phyloP scores from a whole-genome alignment of 2,888 invertebrate genomes.

The Trissolcus japonicus region DNA sequence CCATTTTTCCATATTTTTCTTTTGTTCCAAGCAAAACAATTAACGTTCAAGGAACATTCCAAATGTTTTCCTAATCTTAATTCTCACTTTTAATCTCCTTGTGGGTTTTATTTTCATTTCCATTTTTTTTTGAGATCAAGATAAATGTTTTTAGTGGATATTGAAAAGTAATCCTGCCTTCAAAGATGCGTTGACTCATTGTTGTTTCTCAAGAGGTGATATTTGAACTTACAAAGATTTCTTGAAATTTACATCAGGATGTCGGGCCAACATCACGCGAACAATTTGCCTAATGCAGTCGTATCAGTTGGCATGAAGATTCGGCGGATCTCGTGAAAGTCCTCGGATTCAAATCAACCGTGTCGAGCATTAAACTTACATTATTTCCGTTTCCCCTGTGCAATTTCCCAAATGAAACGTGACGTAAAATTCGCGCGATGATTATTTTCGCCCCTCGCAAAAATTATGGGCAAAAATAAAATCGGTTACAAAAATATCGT shows the following conservation, averaged over 20 bases:
- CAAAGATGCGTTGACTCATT: not conserved
- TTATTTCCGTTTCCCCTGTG: constrained; percentile 4
- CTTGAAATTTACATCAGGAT: constrained; percentile 27
- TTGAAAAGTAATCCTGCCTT: too few relatives aligned
- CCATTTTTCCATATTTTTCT: too few relatives aligned
- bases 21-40: too few relatives aligned
- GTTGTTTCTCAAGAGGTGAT: constrained; percentile 13
- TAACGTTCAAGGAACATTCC: not conserved
- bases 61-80: not conserved
- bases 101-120: too few relatives aligned
- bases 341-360: constrained; percentile 1
- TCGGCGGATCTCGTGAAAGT: constrained; percentile 8
- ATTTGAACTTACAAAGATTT: constrained; percentile 31
- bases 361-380: constrained; percentile 1
- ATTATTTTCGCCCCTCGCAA: constrained; percentile 5
- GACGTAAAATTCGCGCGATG: not conserved
- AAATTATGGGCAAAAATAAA: too few relatives aligned
- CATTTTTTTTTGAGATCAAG: too few relatives aligned
- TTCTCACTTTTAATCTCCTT: constrained; percentile 16
- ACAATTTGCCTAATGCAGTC: constrained; percentile 51
- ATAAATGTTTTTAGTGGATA: too few relatives aligned
- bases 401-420: constrained; percentile 35
- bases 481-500: too few relatives aligned
- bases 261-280: constrained; percentile 40
- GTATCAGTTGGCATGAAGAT: constrained; percentile 30